Base-by-base conservation (phyloP, 1,140 invertebrate genomes). In the Camponotus pennsylvanicus region DNA sequence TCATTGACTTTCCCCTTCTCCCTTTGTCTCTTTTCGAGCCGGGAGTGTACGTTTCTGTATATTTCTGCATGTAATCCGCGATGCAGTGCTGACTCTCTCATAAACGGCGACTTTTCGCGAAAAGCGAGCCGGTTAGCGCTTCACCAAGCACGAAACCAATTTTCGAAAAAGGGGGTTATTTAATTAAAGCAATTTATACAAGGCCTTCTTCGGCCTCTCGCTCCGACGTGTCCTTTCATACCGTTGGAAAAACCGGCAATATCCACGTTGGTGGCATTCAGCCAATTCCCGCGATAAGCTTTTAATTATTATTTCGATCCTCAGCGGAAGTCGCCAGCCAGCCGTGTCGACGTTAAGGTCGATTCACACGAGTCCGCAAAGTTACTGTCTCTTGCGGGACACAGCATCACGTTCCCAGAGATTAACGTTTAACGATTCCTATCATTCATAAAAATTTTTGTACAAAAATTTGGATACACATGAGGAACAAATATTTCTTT, bases 141-240 rank as follows among this genome's bases (percentile, higher is more conserved):
- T 90, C 89, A 86, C 89, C 89, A 82, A 90, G 89, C 89, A 88
- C 89, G 89, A 90, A 90, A 90, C 89, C 89, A 90, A 90, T 90
- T 90, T 90, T 88, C 88, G 82, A 88, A 90, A 90, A 88, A 57
- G 42, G 63, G 76, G 88, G 61, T 90, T 90, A 90, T 90, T 90
- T 90, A 90, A 90, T 90, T 90, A 90, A 90, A 90, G 89, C 89
- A 90, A 90, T 90, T 90, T 90, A 90, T 90, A 90, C 86, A 86
- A 86, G 77, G 75, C 52, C 85, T 71, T 66, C 57, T 87, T 87
- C 75, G 83, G 55, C 78, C 73, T 63, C 73, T 78, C 73, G 55
- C 77, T 63, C 13, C 66, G 27, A 34, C 45, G 45, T 82, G 57
- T 86, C 79, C 77, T 80, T 87, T 89, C 34, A 27, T 45, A 18